Conservation (phyloP, 2,113 vertebrate species). For the Apus apus region DNA sequence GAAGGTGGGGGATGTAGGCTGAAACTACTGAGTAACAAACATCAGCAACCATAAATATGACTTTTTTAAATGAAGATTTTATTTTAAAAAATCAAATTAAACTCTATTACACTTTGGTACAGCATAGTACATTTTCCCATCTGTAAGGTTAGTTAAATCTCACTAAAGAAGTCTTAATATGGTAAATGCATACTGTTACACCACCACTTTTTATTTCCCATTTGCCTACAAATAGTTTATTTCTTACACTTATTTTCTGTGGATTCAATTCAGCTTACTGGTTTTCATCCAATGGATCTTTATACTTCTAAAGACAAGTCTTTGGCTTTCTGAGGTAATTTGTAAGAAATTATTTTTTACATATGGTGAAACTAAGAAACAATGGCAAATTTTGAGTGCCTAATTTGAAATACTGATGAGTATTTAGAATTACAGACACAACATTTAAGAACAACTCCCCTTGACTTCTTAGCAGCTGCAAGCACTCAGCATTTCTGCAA, state of each 20-base stretch:
- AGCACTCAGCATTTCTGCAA: conserved; percentile 15
- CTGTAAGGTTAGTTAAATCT: not conserved
- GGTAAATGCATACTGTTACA: not conserved
- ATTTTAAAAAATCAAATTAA: not conserved
- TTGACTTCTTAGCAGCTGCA: conserved; percentile 36
- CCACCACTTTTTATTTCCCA: not conserved
- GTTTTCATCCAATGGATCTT: not conserved
- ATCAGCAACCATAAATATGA: not conserved
- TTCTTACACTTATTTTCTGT: not conserved
- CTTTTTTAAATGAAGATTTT: not conserved
- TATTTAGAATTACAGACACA: not conserved
- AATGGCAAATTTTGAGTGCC: not conserved
- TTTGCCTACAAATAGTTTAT: not conserved
- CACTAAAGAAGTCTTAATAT: not conserved
- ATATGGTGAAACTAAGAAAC: not conserved
- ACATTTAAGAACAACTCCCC: not conserved
- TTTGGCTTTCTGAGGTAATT: not conserved
- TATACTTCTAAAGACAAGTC: not conserved
- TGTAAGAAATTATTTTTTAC: not conserved
- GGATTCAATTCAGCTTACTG: not conserved
- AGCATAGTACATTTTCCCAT: not conserved
- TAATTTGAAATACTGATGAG: not conserved
- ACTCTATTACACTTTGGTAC: not conserved
- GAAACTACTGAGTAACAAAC: not conserved
- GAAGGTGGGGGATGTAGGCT: not conserved